Base-by-base conservation (phyloP, 1,140 invertebrate species). In the Diuraphis noxia region DNA sequence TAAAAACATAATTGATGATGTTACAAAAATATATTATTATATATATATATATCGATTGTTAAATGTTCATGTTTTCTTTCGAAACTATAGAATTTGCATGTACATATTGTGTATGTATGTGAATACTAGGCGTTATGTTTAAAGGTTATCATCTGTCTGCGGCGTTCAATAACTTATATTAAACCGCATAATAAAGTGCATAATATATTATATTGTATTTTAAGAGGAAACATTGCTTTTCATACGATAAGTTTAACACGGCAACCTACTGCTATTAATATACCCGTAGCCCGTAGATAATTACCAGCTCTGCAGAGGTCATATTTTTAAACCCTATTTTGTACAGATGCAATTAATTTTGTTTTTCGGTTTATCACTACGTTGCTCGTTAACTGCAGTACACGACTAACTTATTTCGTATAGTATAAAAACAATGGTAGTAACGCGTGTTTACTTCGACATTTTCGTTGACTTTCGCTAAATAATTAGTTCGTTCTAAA, bases 261-360 rank as follows among this genome's bases (percentile, higher is more conserved):
- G 34, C 56, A n/a, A 72, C 56, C 56, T 72, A 72, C 56, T 72
- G 56, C 56, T 72, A 72, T 72, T 72, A 72, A 72, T 72, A 72
- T n/a, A 72, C 56, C 56, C 56, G 56, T 72, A 72, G 56, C 56
- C 56, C 56, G 56, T 72, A 72, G 56, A n/a, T 72, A 72, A 72
- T 72, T 72, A 72, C 56, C 56, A 72, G 56, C 56, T 72, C n/a
- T 72, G 56, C 56, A 72, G 56, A 72, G 56, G 56, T 72, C 56
- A 72, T 72, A 72, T 72, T 72, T 72, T 72, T 72, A 72, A n/a
- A n/a, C 56, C 56, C 56, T n/a, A n/a, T 72, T 72, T 72, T n/a
- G 56, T 72, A 72, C 56, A 72, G 56, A 72, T 72, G 56, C 56
- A 72, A 72, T 72, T 72, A 72, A 72, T 72, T 72, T 72, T 72